Evolutionary conservation across 2,888 invertebrate genomes (phyloP).

Genomic region (Harmothoe impar): DNA sequence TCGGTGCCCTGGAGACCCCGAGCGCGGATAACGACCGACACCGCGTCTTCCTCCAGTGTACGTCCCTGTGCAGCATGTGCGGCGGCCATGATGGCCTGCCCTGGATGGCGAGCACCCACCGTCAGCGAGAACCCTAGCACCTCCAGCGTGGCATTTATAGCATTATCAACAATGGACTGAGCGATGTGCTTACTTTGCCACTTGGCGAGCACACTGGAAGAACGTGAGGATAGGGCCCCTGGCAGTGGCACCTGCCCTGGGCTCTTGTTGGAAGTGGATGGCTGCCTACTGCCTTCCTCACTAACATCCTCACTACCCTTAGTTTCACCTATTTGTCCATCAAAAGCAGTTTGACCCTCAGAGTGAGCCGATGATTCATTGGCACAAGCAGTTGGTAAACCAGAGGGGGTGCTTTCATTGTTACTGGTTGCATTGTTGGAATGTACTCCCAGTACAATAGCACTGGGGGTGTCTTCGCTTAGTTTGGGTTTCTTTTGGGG

Average conservation of each 20-base stretch:
- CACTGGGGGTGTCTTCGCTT: background rate
- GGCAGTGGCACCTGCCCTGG: background rate
- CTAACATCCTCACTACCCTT: too few species aligned
- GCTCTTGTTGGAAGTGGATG: background rate
- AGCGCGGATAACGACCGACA: constrained; percentile 51
- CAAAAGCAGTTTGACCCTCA: too few species aligned
- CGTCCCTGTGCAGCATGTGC: constrained; percentile 7
- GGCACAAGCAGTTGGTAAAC: too few species aligned
- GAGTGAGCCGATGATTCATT: too few species aligned
- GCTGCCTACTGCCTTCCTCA: too few species aligned
- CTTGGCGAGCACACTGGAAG: background rate
- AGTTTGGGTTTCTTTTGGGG: constrained; percentile 15
- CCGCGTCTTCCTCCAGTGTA: constrained; percentile 59
- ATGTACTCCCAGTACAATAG: background rate
- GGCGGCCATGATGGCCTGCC: background rate
- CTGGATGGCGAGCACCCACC: background rate
- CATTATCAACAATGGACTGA: constrained; percentile 75
- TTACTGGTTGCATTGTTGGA: background rate
- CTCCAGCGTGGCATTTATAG: constrained; percentile 74
- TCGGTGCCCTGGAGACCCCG: constrained; percentile 50
- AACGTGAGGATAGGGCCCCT: background rate
- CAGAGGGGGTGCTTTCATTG: too few species aligned
- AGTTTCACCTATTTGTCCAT: too few species aligned
- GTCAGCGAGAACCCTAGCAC: constrained; percentile 71
- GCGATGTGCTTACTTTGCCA: constrained; percentile 74